Conservation (phyloP, 2,113 vertebrate genomes). For the Tretioscincus oriximinensis region DNA sequence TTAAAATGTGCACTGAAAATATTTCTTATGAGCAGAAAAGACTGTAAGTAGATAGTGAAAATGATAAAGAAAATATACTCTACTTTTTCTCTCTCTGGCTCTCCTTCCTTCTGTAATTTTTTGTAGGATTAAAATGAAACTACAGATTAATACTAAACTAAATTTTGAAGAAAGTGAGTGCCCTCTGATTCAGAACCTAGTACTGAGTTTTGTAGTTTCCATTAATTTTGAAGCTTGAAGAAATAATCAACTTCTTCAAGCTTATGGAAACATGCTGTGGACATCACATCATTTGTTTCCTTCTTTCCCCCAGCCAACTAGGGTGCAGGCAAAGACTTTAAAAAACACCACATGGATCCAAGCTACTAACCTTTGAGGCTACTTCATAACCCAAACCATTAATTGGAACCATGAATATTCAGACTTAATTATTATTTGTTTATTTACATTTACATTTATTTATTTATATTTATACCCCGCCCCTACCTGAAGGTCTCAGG, state of each 20-base stretch:
- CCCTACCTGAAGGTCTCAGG: too few species aligned
- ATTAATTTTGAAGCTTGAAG: background rate
- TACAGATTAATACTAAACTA: background rate
- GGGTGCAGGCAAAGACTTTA: background rate
- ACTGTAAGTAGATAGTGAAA: background rate
- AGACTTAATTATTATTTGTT: too few species aligned
- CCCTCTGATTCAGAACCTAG: background rate
- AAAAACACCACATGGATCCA: background rate
- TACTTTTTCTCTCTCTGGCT: background rate
- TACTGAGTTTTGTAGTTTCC: background rate
- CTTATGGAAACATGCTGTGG: too few species aligned
- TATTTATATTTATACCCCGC: too few species aligned
- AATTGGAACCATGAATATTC: too few species aligned
- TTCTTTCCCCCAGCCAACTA: too few species aligned
- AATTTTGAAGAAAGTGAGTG: background rate
- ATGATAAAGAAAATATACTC: background rate
- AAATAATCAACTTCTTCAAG: background rate
- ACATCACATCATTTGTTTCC: too few species aligned
- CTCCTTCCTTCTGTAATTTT: background rate
- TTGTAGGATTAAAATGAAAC: background rate
- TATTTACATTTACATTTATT: too few species aligned
- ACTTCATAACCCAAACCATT: too few species aligned
- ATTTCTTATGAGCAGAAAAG: background rate
- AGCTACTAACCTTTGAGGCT: too few species aligned
- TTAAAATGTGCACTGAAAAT: constrained; percentile 4